phyloP scores from a whole-genome alignment of 2,797 vertebrate species.

The Micromesistius poutassou region DNA sequence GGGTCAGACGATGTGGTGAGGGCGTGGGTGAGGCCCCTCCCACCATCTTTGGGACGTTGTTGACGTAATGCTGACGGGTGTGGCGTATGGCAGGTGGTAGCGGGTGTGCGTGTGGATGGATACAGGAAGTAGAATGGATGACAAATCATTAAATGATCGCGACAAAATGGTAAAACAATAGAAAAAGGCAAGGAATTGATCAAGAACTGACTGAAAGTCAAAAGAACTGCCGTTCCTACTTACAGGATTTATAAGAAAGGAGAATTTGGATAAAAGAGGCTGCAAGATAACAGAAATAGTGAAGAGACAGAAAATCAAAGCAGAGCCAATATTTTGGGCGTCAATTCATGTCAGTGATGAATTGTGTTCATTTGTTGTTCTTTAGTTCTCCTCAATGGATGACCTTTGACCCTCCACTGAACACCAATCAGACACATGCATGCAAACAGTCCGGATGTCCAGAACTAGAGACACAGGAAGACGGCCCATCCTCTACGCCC shows the following conservation, averaged over 20 bases:
- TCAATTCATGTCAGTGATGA: slow-evolving; percentile 69
- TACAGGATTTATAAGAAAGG: slow-evolving; percentile 99
- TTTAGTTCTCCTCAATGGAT: slow-evolving; percentile 58
- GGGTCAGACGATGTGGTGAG: slow-evolving; percentile 34
- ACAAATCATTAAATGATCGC: slow-evolving; percentile 65
- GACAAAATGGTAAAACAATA: slow-evolving; percentile 64
- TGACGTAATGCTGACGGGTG: slow-evolving; percentile 81
- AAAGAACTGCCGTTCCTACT: slow-evolving; percentile 97
- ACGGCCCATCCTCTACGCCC: slow-evolving; percentile 25
- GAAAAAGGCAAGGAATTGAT: slow-evolving; percentile 79
- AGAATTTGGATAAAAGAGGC: slow-evolving; percentile 99
- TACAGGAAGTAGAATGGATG: slow-evolving; percentile 58
- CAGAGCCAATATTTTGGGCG: slow-evolving; percentile 82
- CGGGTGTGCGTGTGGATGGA: slow-evolving; percentile 31
- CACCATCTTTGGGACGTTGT: slow-evolving; percentile 49
- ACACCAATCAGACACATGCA: slow-evolving; percentile 66
- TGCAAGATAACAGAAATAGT: slow-evolving; percentile 99
- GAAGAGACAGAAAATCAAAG: slow-evolving; percentile 99
- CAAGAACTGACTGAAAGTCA: slow-evolving; percentile 89
- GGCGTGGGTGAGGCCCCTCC: slow-evolving; percentile 66
- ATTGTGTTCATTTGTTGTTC: slow-evolving; percentile 37
- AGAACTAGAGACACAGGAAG: slow-evolving; percentile 33
- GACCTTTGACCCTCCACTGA: slow-evolving; percentile 55
- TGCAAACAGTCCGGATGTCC: slow-evolving; percentile 66
- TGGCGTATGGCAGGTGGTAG: slow-evolving; percentile 65